Evolutionary conservation across 2,797 vertebrate genomes (phyloP).

Genomic region (Myioborus miniatus): DNA sequence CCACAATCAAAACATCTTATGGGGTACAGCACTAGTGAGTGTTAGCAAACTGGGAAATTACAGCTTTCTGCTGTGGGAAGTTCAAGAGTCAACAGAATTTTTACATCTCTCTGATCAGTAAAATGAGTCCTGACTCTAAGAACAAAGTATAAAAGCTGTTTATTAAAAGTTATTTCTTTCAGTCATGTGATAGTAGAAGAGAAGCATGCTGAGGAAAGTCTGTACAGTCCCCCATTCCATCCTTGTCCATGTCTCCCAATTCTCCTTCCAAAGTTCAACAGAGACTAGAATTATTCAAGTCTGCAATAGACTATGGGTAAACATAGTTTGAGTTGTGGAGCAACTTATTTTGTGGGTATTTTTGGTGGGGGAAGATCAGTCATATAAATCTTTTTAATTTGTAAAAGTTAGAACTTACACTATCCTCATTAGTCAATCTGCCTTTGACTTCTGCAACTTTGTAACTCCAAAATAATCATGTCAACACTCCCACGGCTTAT

Average conservation of each 20-base stretch:
- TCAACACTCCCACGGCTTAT: background rate
- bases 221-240: background rate
- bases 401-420: background rate
- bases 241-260: background rate
- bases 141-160: background rate
- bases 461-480: background rate
- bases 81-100: background rate
- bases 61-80: background rate
- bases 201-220: background rate
- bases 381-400: background rate
- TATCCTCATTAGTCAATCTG: background rate
- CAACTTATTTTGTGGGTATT: background rate
- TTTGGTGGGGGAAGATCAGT: background rate
- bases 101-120: background rate
- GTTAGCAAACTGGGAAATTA: background rate
- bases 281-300: background rate
- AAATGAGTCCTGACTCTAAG: background rate
- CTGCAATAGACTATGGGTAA: background rate
- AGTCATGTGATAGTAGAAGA: background rate
- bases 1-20: background rate
- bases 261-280: background rate
- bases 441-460: background rate
- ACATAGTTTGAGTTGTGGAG: background rate
- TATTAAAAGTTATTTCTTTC: background rate
- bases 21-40: background rate